A percentile compares a stretch with the other conserved stretches of the same genome.
These are phyloP conservation scores for Zeugodacus cucurbitae DNA, from an alignment of 1,140 invertebrate species.

Conservation along the genomic window DNA sequence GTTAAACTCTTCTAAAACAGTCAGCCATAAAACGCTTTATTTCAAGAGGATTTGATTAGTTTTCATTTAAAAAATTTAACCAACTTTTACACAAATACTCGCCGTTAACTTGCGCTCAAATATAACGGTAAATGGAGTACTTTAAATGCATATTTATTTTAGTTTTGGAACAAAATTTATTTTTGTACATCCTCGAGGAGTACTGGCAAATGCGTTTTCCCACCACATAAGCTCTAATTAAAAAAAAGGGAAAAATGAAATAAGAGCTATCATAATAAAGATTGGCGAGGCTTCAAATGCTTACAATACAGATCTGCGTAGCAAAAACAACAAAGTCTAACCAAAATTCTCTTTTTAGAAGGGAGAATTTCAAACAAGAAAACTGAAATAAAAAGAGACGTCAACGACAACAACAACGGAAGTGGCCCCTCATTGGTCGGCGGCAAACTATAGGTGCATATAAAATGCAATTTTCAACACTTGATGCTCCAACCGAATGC, in stretches of 20 bases:
- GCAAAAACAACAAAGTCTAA: constrained; percentile 29
- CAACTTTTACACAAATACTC: no score
- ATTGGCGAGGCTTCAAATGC: neutral
- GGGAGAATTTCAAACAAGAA: constrained; percentile 53
- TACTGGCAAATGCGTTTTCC: neutral
- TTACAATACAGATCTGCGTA: neutral
- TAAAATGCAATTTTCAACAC: constrained; percentile 64
- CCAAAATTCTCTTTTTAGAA: constrained; percentile 32
- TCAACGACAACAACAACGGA: neutral
- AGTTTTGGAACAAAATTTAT: constrained; percentile 19
- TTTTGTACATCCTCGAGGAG: neutral
- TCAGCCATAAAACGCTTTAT: no score
- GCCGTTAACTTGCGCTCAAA: no score
- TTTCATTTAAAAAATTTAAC: no score
- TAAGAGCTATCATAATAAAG: neutral
- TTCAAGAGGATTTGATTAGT: no score
- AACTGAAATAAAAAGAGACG: constrained; percentile 4
- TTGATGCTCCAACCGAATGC: constrained; percentile 62
- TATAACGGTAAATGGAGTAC: neutral
- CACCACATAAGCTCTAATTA: constrained; percentile 1
- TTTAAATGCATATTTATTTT: constrained; percentile 28
- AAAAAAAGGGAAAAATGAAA: neutral
- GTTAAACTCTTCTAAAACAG: no score
- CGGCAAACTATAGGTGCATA: constrained; percentile 54
- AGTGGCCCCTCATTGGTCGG: constrained; percentile 27